Evolutionary conservation across 1,140 invertebrate genomes (phyloP).

Genomic region (Cyrtorhinus lividipennis): DNA sequence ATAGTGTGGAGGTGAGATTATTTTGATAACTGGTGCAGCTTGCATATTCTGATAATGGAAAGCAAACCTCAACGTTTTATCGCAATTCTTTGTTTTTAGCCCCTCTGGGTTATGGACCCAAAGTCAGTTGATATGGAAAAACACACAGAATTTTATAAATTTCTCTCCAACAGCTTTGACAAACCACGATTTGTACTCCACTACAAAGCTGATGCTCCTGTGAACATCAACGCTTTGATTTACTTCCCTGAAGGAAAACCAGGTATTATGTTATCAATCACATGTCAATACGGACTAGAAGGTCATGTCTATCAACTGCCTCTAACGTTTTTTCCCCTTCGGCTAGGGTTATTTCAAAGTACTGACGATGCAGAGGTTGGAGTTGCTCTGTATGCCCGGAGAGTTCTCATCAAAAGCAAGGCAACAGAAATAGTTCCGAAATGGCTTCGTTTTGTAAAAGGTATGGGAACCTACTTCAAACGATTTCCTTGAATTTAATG

Average conservation of each 20-base stretch:
- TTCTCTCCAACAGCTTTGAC: constrained; percentile 71
- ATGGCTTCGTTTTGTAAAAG: constrained; percentile 88
- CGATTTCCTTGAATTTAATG: no score
- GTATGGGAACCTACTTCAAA: no score
- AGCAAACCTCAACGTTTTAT: no score
- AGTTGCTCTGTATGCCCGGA: constrained; percentile 77
- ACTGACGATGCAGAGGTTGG: constrained; percentile 65
- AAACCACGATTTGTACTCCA: constrained; percentile 68
- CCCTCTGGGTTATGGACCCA: constrained; percentile 83
- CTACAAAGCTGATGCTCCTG: constrained; percentile 70
- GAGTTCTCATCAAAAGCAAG: constrained; percentile 77
- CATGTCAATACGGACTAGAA: background rate
- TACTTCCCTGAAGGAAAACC: constrained; percentile 88
- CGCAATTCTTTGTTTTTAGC: constrained; percentile 44
- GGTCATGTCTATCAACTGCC: background rate
- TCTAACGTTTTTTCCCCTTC: constrained; percentile 11
- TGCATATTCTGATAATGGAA: no score
- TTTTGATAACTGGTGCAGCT: no score
- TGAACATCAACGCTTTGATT: constrained; percentile 78
- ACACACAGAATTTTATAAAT: constrained; percentile 84
- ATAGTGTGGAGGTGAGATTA: constrained; percentile 55
- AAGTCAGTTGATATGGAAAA: constrained; percentile 72
- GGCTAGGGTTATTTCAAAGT: constrained; percentile 68
- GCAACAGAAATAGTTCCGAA: constrained; percentile 84
- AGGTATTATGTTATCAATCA: constrained; percentile 33